Evolutionary conservation across 2,888 invertebrate species (phyloP), one percentile per base, ranked within the genome.

Genomic region (Tinea trinotella): DNA sequence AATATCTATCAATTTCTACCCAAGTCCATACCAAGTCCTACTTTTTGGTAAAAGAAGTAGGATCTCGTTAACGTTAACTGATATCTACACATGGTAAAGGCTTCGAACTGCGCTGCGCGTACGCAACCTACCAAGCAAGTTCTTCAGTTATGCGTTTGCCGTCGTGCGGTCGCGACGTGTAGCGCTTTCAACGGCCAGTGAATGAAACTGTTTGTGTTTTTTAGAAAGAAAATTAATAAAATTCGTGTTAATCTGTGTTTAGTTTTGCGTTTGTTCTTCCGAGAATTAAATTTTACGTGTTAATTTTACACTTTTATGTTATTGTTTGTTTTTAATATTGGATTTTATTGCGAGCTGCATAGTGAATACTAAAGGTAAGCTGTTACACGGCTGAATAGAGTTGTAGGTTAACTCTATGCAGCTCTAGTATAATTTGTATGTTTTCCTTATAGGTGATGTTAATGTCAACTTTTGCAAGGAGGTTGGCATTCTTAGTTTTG

Each of bases 321-420:
- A 40, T n/a, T 24, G 4, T 36, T 36, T 36, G 12, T n/a, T n/a
- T n/a, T n/a, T 19, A 48, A 20, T 19, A n/a, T 48, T 48, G 50
- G 50, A 50, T 50, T n/a, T 19, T 9, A 67, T 67, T 67, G 67
- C 68, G 60, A 58, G 60, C 62, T 57, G 61, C 58, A 58, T 56
- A 52, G 60, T 58, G 60, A 65, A 63, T 69, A 69, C 61, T 73
- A 66, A 72, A 76, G 82, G 83, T 83, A 72, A 80, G 77, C 24
- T 36, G n/a, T 24, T 65, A 70, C 52, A 53, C 70, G 63, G 59
- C 72, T 59, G 59, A 74, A 62, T 77, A 74, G 60, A 63, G 66
- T 62, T 70, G 74, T 24, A 70, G 68, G 64, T 62, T 64, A 69
- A 61, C 59, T 64, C 68, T 67, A 61, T 63, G 60, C 62, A 62